Evolutionary conservation across 2,888 invertebrate species (phyloP).

Genomic region (Spicauda simplicius): DNA sequence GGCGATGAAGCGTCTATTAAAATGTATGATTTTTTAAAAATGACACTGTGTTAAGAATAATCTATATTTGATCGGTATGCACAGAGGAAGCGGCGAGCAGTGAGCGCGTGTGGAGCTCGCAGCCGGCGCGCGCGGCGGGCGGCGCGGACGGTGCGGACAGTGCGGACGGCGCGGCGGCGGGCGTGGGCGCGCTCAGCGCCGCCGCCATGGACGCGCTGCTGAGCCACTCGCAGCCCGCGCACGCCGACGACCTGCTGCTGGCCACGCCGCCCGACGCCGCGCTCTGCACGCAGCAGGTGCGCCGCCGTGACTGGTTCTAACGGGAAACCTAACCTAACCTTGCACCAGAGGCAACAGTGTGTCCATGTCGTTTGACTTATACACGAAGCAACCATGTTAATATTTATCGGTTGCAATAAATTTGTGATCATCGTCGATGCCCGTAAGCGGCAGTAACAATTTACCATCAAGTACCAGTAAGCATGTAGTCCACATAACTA

Average conservation of each 20-base stretch:
- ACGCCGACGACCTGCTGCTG: constrained; percentile 92
- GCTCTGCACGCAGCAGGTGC: constrained; percentile 47
- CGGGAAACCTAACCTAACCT: too few species aligned
- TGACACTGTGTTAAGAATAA: background rate
- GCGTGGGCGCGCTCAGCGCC: constrained; percentile 49
- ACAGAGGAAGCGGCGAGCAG: constrained; percentile 40
- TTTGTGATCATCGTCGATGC: too few species aligned
- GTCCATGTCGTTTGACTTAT: too few species aligned
- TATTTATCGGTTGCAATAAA: too few species aligned
- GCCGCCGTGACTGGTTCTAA: too few species aligned
- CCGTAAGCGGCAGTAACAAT: too few species aligned
- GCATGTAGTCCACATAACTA: too few species aligned
- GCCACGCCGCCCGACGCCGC: constrained; percentile 71
- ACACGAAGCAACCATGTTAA: too few species aligned
- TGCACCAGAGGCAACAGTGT: too few species aligned
- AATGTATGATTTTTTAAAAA: too few species aligned
- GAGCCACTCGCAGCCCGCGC: constrained; percentile 95
- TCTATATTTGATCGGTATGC: background rate
- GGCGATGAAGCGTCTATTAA: too few species aligned
- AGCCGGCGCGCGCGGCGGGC: constrained; percentile 32
- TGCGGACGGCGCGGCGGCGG: constrained; percentile 46
- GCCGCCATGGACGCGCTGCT: constrained; percentile 82
- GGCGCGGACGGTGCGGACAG: constrained; percentile 31
- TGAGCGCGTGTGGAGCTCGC: constrained; percentile 52
- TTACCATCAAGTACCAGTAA: too few species aligned